A percentile compares a stretch with the other conserved stretches of the same genome.
Evolutionary conservation across 2,888 invertebrate species (phyloP).

Genomic region (Campopleginae sp.): DNA sequence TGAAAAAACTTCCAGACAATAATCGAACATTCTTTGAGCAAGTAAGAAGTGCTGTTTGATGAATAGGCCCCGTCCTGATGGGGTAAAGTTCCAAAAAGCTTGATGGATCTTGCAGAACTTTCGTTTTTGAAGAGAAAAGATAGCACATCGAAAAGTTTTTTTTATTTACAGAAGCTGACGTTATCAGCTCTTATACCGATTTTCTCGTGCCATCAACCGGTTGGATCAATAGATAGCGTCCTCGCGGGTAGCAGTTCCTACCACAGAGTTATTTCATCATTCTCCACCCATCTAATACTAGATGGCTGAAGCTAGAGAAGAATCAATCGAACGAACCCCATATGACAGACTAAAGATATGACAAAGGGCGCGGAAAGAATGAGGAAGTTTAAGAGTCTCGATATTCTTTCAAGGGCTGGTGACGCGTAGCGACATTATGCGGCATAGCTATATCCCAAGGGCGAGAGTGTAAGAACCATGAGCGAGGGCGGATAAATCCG

Average conservation of each 20-base stretch:
- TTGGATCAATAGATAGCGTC: slow-evolving; percentile 43
- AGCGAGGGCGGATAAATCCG: slow-evolving; percentile 39
- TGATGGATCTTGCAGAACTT: slow-evolving; percentile 13
- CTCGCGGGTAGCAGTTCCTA: slow-evolving; percentile 14
- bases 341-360: background rate
- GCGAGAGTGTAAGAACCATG: slow-evolving; percentile 21
- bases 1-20: background rate
- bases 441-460: slow-evolving; percentile 26
- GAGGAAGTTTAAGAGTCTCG: slow-evolving; percentile 31
- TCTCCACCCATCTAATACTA: slow-evolving; percentile 23
- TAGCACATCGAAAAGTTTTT: slow-evolving; percentile 29
- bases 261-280: slow-evolving; percentile 40
- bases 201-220: slow-evolving; percentile 30
- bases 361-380: slow-evolving; percentile 47
- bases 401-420: slow-evolving; percentile 54
- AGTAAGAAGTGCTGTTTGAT: slow-evolving; percentile 7
- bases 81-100: background rate
- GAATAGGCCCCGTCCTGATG: background rate
- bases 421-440: slow-evolving; percentile 23
- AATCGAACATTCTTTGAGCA: background rate
- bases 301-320: slow-evolving; percentile 42
- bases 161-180: slow-evolving; percentile 14
- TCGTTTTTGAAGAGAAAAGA: background rate
- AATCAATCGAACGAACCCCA: slow-evolving; percentile 46
- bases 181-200: slow-evolving; percentile 22